A percentile compares a stretch with the other conserved stretches of the same genome.
Evolutionary conservation across 1,140 invertebrate species (phyloP).

Genomic region (Macrocentrus cingulum): DNA sequence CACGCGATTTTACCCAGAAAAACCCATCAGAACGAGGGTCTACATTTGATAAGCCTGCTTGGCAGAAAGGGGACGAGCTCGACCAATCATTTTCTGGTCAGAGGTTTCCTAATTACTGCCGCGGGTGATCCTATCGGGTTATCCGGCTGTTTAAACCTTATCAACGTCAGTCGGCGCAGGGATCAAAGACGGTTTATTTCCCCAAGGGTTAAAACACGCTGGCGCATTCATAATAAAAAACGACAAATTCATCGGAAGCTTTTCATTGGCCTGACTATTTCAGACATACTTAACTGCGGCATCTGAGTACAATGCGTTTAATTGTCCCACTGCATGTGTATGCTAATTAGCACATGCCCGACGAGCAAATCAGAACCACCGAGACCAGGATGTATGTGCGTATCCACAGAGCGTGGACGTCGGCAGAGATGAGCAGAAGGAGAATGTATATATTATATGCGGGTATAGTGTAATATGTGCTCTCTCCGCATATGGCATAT

Average conservation of each 20-base stretch:
- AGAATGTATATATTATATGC: constrained; percentile 7
- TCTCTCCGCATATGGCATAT: constrained; percentile 12
- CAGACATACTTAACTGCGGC: no score
- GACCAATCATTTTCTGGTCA: constrained; percentile 37
- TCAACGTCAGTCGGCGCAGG: constrained; percentile 16
- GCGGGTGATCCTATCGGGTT: constrained; percentile 36
- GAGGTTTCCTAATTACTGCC: constrained; percentile 38
- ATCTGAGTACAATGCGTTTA: constrained; percentile 5
- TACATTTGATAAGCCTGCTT: no score
- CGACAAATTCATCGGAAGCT: neutral
- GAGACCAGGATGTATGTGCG: constrained; percentile 6
- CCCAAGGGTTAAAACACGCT: constrained; percentile 2
- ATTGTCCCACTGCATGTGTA: neutral
- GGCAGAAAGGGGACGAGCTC: neutral
- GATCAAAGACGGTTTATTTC: constrained; percentile 6
- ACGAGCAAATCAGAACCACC: constrained; percentile 12
- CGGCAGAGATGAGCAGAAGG: neutral
- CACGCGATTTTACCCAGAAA: no score
- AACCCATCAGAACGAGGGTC: no score
- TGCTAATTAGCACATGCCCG: constrained; percentile 10
- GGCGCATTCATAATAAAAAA: constrained; percentile 4
- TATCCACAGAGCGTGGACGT: neutral
- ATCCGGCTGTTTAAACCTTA: constrained; percentile 38
- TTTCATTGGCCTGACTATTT: no score
- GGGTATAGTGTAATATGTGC: no score